Evolutionary conservation across 2,888 invertebrate genomes (phyloP).

Genomic region (Thalpophila matura): DNA sequence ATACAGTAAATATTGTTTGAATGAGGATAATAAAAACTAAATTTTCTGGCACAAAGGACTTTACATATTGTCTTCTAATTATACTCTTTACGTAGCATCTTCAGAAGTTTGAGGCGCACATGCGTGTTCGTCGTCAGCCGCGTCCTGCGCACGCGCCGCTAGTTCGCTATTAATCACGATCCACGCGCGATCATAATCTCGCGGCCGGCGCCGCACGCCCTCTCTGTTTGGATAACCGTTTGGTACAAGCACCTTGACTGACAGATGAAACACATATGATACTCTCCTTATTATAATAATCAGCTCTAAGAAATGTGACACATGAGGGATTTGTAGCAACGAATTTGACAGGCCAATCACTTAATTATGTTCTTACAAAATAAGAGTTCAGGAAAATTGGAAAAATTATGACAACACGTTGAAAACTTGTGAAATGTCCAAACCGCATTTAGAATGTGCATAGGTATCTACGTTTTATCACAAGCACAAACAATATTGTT

Average conservation of each 20-base stretch:
- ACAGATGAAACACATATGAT: conserved; percentile 61
- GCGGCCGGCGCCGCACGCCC: conserved; percentile 81
- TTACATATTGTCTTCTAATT: conserved; percentile 42
- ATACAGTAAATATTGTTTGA: not conserved
- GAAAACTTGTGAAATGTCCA: not conserved
- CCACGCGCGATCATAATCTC: conserved; percentile 86
- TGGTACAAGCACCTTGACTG: conserved; percentile 80
- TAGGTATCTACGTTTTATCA: not conserved
- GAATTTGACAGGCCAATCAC: conserved; percentile 15
- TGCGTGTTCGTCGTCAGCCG: conserved; percentile 41
- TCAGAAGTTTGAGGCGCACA: conserved; percentile 43
- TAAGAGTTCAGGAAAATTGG: not conserved
- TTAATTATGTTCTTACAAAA: conserved; percentile 2
- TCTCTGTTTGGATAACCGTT: conserved; percentile 84
- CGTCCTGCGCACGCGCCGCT: conserved; percentile 70
- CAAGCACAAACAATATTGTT: conserved; percentile 37
- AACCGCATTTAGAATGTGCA: conserved; percentile 16
- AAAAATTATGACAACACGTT: not conserved
- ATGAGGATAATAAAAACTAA: not conserved
- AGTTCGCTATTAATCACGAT: conserved; percentile 85
- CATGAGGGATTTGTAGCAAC: conserved; percentile 25
- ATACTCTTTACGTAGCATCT: conserved; percentile 41
- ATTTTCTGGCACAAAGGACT: conserved; percentile 20
- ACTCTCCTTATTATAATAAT: conserved; percentile 46
- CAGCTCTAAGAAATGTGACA: conserved; percentile 29